Base-by-base conservation (phyloP, 2,888 invertebrate species). In the Heliconius cydno region DNA sequence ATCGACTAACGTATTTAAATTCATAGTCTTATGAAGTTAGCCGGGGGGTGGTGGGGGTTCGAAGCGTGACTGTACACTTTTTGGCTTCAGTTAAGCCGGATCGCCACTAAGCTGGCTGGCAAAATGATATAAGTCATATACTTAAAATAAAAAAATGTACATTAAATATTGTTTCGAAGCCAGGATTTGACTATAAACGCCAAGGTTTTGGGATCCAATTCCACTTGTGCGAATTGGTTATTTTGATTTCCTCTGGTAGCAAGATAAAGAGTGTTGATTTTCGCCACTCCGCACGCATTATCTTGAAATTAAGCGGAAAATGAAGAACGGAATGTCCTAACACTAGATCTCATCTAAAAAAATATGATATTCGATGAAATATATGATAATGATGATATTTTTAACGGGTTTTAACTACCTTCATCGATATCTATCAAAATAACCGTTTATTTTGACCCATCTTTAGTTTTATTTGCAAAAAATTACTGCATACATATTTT, bases 1-100 rank as follows among this genome's bases (percentile, higher is more conserved):
- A 94, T 92, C 93, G 92, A 89, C 91, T 93, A 94, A 94, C 93
- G 94, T 94, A 94, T 95, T 95, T 94, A 94, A 94, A 95, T 94
- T 94, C 94, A 94, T 94, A 94, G 94, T 94, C 94, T 94, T 95
- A 94, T 94, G 93, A 94, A 94, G 94, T 94, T 93, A 93, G 92
- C 90, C 90, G 85, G 89, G 87, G 87, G 75, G 79, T 84, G 85
- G 84, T 86, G 86, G 85, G 84, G 85, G 86, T 83, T 86, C 85
- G 90, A 91, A 90, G 93, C 93, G 94, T 94, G 94, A 93, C 94
- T 94, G 92, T 93, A 95, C 94, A 94, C 94, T 95, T 95, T 95
- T 95, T 94, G 94, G 92, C 93, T 94, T 94, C 93, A 91, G 91
- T 90, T 93, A 92, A 94, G 92, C 91, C 91, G 90, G 92, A 94